Base-by-base conservation (phyloP, 1,140 invertebrate genomes). In the Oryzaephilus surinamensis region DNA sequence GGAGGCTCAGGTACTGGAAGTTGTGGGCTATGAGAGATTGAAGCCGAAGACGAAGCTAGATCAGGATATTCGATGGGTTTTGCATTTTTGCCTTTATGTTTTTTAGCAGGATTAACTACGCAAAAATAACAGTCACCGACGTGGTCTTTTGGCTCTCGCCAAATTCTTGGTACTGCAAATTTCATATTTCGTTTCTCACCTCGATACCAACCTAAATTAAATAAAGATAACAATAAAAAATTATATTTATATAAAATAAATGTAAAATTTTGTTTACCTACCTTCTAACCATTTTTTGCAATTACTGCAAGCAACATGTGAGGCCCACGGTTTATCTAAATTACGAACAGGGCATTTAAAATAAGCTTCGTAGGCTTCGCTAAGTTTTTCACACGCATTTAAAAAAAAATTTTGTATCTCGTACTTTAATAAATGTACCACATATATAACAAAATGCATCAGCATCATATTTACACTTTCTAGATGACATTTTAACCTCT, bases 361-460 rank as follows among this genome's bases (percentile, higher is more conserved):
- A 36, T 50, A 50, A 7, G 43, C 38, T 43, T 45, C 27, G 24
- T 46, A 48, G 29, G 41, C 45, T 33, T 38, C 15, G 19, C 39
- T 31, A 17, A 43, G 35, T 12, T 24, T 18, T 2, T n/a, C n/a
- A 42, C 23, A 21, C 36, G 17, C 29, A 20, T 23, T 20, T 23
- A 45, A n/a, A 20, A 14, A 12, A 28, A 36, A 35, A 42, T 38
- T 47, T 50, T 30, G 12, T 28, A 31, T 33, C 24, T 31, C 38
- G 13, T 10, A 35, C 18, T 29, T 43, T 46, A 19, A 50, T 48
- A 31, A 45, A 48, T 41, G 41, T 12, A 17, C 46, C 43, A 17
- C 43, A 48, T 16, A 48, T 29, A 33, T 19, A 48, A 31, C 46
- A 48, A 33, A 48, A 48, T 15, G 23, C 18, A 38, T 50, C 29